These are phyloP conservation scores for Hormaphis cornu DNA, from an alignment of 1,140 invertebrate genomes.

Conservation along the genomic window DNA sequence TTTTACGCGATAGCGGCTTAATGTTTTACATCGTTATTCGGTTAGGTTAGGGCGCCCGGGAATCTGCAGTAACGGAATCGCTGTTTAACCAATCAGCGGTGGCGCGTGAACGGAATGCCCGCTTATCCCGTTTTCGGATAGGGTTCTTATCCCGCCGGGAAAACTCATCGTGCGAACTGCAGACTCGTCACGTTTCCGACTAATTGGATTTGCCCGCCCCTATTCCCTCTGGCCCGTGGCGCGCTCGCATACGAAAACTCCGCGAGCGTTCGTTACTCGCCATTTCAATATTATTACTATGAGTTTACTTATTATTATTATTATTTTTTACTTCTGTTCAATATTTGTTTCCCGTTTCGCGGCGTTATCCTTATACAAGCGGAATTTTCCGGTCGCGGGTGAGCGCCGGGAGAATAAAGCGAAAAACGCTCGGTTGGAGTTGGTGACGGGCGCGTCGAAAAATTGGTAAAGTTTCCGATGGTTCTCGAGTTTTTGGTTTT, in stretches of 20 bases:
- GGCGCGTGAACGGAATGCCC: not conserved
- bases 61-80: not conserved
- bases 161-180: constrained; percentile 22
- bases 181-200: constrained; percentile 30
- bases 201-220: constrained; percentile 27
- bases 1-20: no score
- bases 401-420: no score
- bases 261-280: constrained; percentile 6
- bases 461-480: no score
- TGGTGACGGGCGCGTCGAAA: no score
- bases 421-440: no score
- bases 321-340: not conserved
- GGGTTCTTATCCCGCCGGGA: constrained; percentile 12
- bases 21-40: no score
- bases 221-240: not conserved
- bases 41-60: no score
- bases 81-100: constrained; percentile 16
- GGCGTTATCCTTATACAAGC: no score
- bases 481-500: no score
- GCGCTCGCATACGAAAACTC: not conserved
- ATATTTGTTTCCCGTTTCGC: constrained; percentile 3
- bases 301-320: constrained; percentile 8
- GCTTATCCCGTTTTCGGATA: constrained; percentile 24
- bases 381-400: no score
- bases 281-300: constrained; percentile 8